A percentile compares a stretch with the other conserved stretches of the same genome.
phyloP scores from a whole-genome alignment of 2,888 invertebrate species.

The Drosophila diplacantha region DNA sequence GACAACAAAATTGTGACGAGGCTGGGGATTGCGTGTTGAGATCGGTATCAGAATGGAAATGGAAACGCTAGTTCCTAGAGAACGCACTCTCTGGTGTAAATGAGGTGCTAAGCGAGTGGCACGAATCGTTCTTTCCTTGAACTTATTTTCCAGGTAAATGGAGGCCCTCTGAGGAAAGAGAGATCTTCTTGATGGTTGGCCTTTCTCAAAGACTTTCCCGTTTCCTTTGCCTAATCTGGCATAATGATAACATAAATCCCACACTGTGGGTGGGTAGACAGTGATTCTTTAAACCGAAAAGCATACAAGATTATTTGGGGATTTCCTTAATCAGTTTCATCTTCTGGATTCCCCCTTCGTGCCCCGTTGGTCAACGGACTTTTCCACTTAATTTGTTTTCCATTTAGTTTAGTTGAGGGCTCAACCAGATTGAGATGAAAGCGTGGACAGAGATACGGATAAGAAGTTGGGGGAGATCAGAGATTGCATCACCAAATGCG shows the following conservation, averaged over 20 bases:
- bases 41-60: conserved; percentile 17
- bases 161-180: conserved; percentile 10
- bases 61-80: conserved; percentile 4
- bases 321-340: conserved; percentile 8
- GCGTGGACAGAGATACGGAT: conserved; percentile 3
- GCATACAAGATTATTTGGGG: conserved; percentile 3
- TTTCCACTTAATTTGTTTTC: conserved; percentile 37
- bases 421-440: conserved; percentile 15
- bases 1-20: conserved; percentile 51
- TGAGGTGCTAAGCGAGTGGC: conserved; percentile 58
- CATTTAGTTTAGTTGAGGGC: conserved; percentile 5
- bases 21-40: conserved; percentile 52
- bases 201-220: background rate
- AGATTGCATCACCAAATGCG: conserved; percentile 26
- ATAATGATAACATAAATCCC: conserved; percentile 60
- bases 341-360: conserved; percentile 1
- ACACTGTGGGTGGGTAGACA: conserved; percentile 23
- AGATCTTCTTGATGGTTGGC: conserved; percentile 39
- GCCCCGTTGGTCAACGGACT: conserved; percentile 33
- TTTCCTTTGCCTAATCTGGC: conserved; percentile 33
- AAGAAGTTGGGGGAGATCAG: background rate
- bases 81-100: conserved; percentile 38
- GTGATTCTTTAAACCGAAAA: background rate
- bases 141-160: conserved; percentile 58
- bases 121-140: conserved; percentile 44